Base-by-base conservation (phyloP, 2,888 invertebrate genomes). In the Drosophila hamatofila region DNA sequence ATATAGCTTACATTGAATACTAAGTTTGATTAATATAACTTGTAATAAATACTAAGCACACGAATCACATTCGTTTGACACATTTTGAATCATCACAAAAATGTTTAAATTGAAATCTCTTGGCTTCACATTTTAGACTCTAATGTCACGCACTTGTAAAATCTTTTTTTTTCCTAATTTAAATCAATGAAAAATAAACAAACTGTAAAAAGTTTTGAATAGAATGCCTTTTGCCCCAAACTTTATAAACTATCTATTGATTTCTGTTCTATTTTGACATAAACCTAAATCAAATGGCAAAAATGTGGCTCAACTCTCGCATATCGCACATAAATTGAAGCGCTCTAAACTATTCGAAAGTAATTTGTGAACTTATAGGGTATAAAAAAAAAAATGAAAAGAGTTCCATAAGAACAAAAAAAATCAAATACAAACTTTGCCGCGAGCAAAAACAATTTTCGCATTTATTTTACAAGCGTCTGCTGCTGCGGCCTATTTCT, bases 261-360 rank as follows among this genome's bases (percentile, higher is more conserved):
- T 54, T 39, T 54, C 7, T n/a, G 25, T 54, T 23, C 30, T 18
- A 23, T 35, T 35, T n/a, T 9, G n/a, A 12, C n/a, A 39, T 14
- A 14, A 25, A 21, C 27, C 48, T 49, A 27, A 67, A 64, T 35
- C 48, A 59, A 35, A 27, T 41, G 12, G n/a, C 35, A 37, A 27
- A 52, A 60, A 37, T 48, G 18, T 12, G 37, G 37, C 27, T 64
- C 14, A 37, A 14, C 12, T 39, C 25, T 75, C 54, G 65, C 76
- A 78, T 66, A 57, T 30, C 41, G 54, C 67, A 66, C 52, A 83
- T 81, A 85, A 83, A 83, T 84, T 68, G 46, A 57, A 65, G 67
- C 71, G 41, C 60, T 67, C 41, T 60, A 71, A 83, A 84, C 79
- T 77, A 83, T 83, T 83, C 68, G 55, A 79, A 81, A 83, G 81